phyloP scores from a whole-genome alignment of 2,888 invertebrate genomes.

The Rotaria socialis region DNA sequence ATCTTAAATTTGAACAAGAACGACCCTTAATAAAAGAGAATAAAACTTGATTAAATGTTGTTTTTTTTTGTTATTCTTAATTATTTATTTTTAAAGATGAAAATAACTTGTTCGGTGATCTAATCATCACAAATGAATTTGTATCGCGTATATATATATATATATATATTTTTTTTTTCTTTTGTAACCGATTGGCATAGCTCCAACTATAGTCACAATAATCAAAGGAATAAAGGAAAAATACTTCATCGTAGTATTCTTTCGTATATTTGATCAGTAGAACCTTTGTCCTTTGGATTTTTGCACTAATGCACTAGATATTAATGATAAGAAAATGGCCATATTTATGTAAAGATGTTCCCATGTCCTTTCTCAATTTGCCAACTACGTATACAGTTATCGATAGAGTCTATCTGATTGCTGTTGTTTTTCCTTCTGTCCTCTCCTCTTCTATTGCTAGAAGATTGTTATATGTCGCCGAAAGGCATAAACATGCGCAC shows the following conservation, averaged over 20 bases:
- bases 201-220: not conserved
- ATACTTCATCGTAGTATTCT: not conserved
- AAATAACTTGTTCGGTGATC: not conserved
- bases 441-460: not conserved
- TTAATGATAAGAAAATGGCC: not conserved
- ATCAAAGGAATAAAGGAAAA: not conserved
- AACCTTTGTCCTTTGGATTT: not conserved
- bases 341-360: not conserved
- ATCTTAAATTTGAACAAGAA: slow-evolving; percentile 5
- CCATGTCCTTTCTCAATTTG: not conserved
- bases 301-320: too few species aligned
- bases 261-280: not conserved
- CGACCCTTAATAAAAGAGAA: not conserved
- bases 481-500: not conserved
- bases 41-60: not conserved
- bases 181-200: too few species aligned
- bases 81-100: not conserved
- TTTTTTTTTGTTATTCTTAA: too few species aligned
- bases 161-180: too few species aligned
- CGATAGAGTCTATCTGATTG: not conserved
- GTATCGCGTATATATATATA: not conserved
- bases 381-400: not conserved
- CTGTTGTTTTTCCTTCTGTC: not conserved
- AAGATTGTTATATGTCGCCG: not conserved
- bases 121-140: not conserved